Conservation (phyloP, 2,797 vertebrate genomes). For the Cyprinodon diabolis region DNA sequence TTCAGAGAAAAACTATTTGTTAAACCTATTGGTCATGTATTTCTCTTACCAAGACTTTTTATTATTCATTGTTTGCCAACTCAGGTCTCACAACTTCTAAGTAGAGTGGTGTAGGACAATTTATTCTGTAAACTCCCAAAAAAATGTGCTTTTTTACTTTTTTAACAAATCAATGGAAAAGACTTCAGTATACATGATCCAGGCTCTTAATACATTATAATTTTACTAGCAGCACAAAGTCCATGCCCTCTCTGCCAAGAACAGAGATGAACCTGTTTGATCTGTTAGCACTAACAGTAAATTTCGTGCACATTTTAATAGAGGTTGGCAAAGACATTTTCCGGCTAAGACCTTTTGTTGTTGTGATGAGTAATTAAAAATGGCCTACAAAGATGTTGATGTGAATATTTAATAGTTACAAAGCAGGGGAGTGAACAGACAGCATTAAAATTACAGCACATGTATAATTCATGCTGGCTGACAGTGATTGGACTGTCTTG, state of each 20-base stretch:
- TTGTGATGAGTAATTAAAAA: slow-evolving; percentile 81
- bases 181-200: neutral
- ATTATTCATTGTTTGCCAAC: slow-evolving; percentile 35
- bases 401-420: slow-evolving; percentile 87
- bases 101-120: slow-evolving; percentile 5
- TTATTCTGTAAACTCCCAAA: neutral
- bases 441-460: slow-evolving; percentile 80
- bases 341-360: slow-evolving; percentile 77
- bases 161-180: neutral
- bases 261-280: slow-evolving; percentile 38
- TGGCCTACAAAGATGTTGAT: slow-evolving; percentile 82
- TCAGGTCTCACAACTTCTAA: slow-evolving; percentile 21
- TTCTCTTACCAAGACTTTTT: neutral
- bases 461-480: slow-evolving; percentile 86
- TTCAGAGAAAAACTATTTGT: neutral
- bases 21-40: neutral
- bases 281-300: slow-evolving; percentile 61
- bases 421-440: slow-evolving; percentile 70
- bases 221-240: slow-evolving; percentile 6
- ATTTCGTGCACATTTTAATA: slow-evolving; percentile 70
- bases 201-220: neutral
- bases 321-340: slow-evolving; percentile 69
- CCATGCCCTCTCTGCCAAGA: slow-evolving; percentile 13
- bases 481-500: slow-evolving; percentile 69
- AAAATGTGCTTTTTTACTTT: slow-evolving; percentile 18